These are phyloP conservation scores for Lysandra bellargus DNA, from an alignment of 2,888 invertebrate genomes.

Conservation along the genomic window DNA sequence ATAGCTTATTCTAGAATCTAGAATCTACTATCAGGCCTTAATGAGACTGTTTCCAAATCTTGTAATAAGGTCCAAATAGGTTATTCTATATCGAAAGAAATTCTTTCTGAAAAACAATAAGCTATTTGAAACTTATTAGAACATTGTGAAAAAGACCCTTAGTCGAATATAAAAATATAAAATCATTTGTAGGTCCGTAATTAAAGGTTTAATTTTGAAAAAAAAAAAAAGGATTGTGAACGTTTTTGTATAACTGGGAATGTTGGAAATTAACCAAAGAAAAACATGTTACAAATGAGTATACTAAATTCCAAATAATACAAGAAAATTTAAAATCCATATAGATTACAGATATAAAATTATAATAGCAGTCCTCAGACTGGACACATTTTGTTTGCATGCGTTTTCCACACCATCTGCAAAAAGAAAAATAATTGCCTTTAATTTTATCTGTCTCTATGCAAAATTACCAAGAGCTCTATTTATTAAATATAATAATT, in stretches of 20 bases:
- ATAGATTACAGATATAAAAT: background rate
- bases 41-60: background rate
- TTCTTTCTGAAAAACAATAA: no score
- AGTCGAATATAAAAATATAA: background rate
- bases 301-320: background rate
- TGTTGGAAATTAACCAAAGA: background rate
- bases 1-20: no score
- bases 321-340: background rate
- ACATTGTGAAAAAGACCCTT: no score
- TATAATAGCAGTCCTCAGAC: background rate
- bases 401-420: background rate
- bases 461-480: no score
- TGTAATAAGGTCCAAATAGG: background rate
- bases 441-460: no score
- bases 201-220: background rate
- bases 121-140: no score
- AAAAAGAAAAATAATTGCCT: background rate
- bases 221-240: background rate
- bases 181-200: background rate
- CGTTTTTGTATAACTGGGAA: background rate
- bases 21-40: background rate
- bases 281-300: background rate
- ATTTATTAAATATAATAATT: no score
- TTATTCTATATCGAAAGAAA: no score
- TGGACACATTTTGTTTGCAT: background rate